phyloP scores from a whole-genome alignment of 2,888 invertebrate species.

The Nectonema munidae region DNA sequence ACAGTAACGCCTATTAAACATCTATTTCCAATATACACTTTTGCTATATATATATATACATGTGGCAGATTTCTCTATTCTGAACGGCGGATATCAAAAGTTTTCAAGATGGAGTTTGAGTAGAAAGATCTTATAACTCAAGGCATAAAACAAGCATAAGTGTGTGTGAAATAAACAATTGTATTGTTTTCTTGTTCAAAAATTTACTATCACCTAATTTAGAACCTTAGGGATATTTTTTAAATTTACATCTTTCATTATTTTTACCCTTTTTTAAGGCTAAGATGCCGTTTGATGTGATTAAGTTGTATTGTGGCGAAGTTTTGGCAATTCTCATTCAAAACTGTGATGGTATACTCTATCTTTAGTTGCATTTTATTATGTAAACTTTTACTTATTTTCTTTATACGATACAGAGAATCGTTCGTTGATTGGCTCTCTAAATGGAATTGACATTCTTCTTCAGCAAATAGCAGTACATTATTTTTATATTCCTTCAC shows the following conservation, averaged over 20 bases:
- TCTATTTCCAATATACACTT: no score
- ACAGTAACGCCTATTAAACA: no score
- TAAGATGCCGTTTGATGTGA: conserved; percentile 63
- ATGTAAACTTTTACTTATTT: conserved; percentile 8
- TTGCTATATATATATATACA: no score
- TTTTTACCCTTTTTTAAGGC: conserved; percentile 26
- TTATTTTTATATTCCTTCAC: no score
- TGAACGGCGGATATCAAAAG: no score
- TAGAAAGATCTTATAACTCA: no score
- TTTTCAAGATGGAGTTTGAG: no score
- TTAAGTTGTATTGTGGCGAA: conserved; percentile 77
- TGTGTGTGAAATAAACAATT: no score
- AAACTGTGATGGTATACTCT: conserved; percentile 33
- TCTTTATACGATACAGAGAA: conserved; percentile 21
- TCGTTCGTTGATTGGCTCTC: conserved; percentile 37
- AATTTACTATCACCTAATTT: not conserved
- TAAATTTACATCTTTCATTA: no score
- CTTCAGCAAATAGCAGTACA: conserved; percentile 60
- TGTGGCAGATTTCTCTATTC: no score
- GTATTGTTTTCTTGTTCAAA: not conserved
- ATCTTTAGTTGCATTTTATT: not conserved
- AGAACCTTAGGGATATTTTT: not conserved
- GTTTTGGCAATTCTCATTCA: conserved; percentile 73
- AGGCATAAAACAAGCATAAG: no score
- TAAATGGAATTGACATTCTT: conserved; percentile 76